Evolutionary conservation across 2,888 invertebrate genomes (phyloP).

Genomic region (Eilema griseolum): DNA sequence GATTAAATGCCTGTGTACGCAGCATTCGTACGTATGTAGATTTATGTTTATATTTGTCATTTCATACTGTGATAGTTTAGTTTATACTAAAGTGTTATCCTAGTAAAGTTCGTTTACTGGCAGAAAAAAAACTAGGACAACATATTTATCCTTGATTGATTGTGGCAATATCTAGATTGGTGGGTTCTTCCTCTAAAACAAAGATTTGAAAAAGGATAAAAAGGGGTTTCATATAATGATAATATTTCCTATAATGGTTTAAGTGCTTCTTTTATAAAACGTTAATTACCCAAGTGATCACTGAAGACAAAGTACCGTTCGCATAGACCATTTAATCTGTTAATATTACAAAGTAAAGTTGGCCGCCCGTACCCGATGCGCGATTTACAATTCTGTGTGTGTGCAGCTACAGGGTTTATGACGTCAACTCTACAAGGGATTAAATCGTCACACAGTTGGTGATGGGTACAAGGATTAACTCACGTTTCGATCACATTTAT

Average conservation of each 20-base stretch:
- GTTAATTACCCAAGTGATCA: background rate
- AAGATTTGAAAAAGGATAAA: too few relatives aligned
- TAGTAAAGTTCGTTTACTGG: background rate
- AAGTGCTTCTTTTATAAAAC: background rate
- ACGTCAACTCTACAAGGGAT: conserved; percentile 48
- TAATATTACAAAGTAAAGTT: conserved; percentile 41
- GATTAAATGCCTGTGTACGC: conserved; percentile 62
- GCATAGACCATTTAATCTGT: conserved; percentile 44
- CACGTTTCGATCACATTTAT: conserved; percentile 34
- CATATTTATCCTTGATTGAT: too few relatives aligned
- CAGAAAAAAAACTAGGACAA: too few relatives aligned
- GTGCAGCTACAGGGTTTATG: conserved; percentile 41
- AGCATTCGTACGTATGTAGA: conserved; percentile 24
- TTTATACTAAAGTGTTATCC: background rate
- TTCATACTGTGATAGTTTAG: background rate
- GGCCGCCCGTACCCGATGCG: conserved; percentile 34
- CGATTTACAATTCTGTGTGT: conserved; percentile 57
- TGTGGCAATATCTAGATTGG: background rate
- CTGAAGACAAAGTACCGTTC: conserved; percentile 27
- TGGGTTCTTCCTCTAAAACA: too few relatives aligned
- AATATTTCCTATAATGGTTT: too few relatives aligned
- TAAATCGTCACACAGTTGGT: conserved; percentile 39
- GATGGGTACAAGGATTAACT: conserved; percentile 38
- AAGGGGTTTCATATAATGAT: too few relatives aligned
- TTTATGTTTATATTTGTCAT: conserved; percentile 28